Conservation (phyloP, 2,113 vertebrate species). For the Sporophila hypoxantha region DNA sequence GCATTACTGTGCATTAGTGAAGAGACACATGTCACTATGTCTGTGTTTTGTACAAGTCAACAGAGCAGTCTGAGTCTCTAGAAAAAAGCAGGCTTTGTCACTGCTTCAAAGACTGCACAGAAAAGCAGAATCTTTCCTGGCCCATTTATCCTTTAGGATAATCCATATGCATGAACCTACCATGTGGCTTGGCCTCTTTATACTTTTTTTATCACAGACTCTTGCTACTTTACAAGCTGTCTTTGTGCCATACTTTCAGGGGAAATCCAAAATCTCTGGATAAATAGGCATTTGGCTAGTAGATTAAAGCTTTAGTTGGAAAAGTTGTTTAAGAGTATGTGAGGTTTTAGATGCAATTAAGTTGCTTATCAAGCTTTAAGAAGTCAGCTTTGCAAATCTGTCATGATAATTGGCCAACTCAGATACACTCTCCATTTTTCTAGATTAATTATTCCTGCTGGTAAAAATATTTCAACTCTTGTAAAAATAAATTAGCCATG, state of each 20-base stretch:
- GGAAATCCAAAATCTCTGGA: neutral
- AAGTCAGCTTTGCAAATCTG: neutral
- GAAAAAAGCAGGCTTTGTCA: neutral
- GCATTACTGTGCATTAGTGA: neutral
- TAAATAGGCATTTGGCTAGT: slow-evolving; percentile 15
- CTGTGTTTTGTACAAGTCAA: neutral
- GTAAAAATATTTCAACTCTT: neutral
- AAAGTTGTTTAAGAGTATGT: neutral
- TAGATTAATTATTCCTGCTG: neutral
- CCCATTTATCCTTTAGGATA: neutral
- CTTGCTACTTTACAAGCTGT: neutral
- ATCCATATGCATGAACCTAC: neutral
- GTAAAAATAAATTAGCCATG: neutral
- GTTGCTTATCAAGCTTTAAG: slow-evolving; percentile 17
- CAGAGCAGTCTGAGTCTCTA: neutral
- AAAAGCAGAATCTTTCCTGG: neutral
- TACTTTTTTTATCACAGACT: neutral
- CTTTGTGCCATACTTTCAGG: neutral
- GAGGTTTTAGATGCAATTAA: neutral
- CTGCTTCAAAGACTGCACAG: neutral
- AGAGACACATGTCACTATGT: neutral
- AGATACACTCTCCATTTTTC: neutral
- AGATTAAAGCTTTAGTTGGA: slow-evolving; percentile 4
- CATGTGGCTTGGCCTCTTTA: neutral
- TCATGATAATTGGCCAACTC: neutral